These are phyloP conservation scores for Eupithecia tripunctaria DNA, from an alignment of 2,888 invertebrate species.

Conservation along the genomic window DNA sequence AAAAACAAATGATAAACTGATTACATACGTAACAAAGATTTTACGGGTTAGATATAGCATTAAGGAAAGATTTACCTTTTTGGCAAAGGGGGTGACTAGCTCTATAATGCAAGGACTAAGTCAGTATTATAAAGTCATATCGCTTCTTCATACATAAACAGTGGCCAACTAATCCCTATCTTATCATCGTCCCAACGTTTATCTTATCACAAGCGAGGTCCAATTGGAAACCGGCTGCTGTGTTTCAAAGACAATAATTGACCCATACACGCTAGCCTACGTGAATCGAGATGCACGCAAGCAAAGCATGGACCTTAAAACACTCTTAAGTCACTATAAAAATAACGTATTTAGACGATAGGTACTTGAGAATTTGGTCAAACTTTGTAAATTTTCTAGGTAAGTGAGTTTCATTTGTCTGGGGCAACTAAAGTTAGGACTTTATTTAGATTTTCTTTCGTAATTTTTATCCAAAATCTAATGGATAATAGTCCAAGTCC, in stretches of 20 bases:
- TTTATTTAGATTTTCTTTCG: neutral
- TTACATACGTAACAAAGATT: too few species aligned
- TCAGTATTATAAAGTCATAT: neutral
- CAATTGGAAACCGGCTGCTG: conserved; percentile 6
- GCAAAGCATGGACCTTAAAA: neutral
- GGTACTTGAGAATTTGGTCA: neutral
- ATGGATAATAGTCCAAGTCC: too few species aligned
- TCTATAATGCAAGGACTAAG: neutral
- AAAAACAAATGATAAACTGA: too few species aligned
- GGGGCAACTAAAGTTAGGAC: neutral
- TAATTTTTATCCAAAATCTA: too few species aligned
- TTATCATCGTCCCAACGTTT: conserved; percentile 10
- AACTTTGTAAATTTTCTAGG: neutral
- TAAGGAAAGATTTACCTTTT: too few species aligned
- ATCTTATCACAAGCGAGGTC: neutral
- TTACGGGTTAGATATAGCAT: too few species aligned
- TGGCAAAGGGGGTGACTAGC: too few species aligned
- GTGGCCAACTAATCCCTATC: neutral
- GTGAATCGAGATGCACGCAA: neutral
- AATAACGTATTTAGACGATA: too few species aligned
- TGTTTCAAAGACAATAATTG: conserved; percentile 10
- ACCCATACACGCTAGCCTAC: neutral
- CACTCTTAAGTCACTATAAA: neutral
- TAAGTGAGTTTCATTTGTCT: neutral
- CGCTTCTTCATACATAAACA: neutral